These are phyloP conservation scores for Epinephelus lanceolatus DNA, from an alignment of 2,113 vertebrate species.

Conservation along the genomic window DNA sequence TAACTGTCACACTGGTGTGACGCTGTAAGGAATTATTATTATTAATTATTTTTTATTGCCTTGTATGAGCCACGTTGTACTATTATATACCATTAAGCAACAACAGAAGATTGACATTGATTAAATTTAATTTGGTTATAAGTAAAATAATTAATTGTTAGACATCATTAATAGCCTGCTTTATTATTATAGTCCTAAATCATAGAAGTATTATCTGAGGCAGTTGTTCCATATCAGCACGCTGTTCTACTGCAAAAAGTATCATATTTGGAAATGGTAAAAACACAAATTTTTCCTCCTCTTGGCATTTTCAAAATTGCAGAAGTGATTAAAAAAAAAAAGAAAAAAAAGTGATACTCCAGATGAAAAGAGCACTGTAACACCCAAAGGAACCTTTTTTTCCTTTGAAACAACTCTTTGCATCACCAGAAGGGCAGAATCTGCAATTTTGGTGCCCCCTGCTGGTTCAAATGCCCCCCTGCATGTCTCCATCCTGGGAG, in stretches of 20 bases:
- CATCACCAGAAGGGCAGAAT: not conserved
- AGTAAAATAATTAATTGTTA: not conserved
- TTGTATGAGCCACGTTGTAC: not conserved
- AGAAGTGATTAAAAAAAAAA: too few species aligned
- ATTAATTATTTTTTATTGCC: not conserved
- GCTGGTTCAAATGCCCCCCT: not conserved
- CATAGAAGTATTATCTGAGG: not conserved
- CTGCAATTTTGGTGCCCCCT: not conserved
- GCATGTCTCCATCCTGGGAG: not conserved
- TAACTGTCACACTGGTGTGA: too few species aligned
- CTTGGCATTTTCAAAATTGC: too few species aligned
- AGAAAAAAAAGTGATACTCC: too few species aligned
- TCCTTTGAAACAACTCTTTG: not conserved
- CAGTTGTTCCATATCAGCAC: too few species aligned
- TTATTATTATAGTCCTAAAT: not conserved
- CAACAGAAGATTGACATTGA: not conserved
- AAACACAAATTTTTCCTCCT: too few species aligned
- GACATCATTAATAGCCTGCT: not conserved
- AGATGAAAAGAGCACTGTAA: too few species aligned
- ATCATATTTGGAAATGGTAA: too few species aligned
- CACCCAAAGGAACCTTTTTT: not conserved
- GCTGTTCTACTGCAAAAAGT: too few species aligned
- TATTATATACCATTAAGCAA: not conserved
- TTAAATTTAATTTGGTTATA: not conserved
- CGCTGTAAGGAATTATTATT: too few species aligned